Evolutionary conservation across 2,888 invertebrate species (phyloP).

Genomic region (Mythimna albipuncta): DNA sequence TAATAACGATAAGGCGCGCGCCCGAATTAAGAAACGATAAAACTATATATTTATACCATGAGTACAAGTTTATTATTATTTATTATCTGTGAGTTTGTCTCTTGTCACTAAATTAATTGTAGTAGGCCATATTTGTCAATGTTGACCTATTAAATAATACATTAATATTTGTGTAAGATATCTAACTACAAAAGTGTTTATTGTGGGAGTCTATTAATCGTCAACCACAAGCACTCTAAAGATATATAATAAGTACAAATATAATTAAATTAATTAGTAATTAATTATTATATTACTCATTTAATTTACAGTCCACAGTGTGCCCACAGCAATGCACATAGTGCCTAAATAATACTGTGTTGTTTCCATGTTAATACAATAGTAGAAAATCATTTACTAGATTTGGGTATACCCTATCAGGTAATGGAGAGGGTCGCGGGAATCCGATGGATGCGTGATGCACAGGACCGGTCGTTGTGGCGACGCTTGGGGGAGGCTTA

Average conservation of each 20-base stretch:
- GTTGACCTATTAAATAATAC: slow-evolving; percentile 27
- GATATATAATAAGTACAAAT: neutral
- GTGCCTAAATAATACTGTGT: neutral
- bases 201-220: neutral
- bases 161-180: slow-evolving; percentile 23
- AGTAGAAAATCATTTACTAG: neutral
- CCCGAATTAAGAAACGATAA: slow-evolving; percentile 64
- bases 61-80: slow-evolving; percentile 43
- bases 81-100: slow-evolving; percentile 42
- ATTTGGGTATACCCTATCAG: neutral
- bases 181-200: neutral
- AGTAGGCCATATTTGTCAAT: slow-evolving; percentile 28
- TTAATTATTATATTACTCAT: neutral
- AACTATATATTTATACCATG: slow-evolving; percentile 26
- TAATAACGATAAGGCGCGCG: slow-evolving; percentile 56
- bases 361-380: neutral
- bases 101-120: slow-evolving; percentile 27
- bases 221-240: slow-evolving; percentile 1
- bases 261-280: slow-evolving; percentile 1
- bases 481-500: no score
- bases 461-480: no score
- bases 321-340: no score
- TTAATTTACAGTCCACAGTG: neutral
- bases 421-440: no score
- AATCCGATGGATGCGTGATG: no score